These are phyloP conservation scores for Blastomussa wellsi DNA, from an alignment of 92 coral and sea anemone genomes.

Conservation along the genomic window DNA sequence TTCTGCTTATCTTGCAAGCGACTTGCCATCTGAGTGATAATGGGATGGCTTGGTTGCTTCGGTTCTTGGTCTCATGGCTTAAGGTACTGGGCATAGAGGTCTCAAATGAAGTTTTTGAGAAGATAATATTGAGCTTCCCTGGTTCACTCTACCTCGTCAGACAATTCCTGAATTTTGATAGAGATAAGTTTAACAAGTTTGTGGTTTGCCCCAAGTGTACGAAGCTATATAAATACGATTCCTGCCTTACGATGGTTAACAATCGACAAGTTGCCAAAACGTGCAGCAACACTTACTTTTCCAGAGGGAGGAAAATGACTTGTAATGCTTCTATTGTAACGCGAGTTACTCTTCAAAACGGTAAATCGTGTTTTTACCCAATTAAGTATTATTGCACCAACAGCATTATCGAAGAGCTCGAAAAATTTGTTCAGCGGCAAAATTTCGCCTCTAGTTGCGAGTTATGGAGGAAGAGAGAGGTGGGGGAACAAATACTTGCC, in stretches of 20 bases:
- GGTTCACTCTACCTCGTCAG: slow-evolving; percentile 50
- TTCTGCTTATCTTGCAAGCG: slow-evolving; percentile 57
- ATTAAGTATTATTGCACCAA: slow-evolving; percentile 40
- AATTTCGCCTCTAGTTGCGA: slow-evolving; percentile 32
- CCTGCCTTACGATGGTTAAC: slow-evolving; percentile 13
- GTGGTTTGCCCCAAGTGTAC: slow-evolving; percentile 51
- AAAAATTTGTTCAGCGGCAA: slow-evolving; percentile 20
- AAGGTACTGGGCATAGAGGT: slow-evolving; percentile 61
- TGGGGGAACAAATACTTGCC: slow-evolving; percentile 20
- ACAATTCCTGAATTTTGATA: slow-evolving; percentile 40
- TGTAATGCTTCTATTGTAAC: slow-evolving; percentile 12
- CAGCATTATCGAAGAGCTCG: slow-evolving; percentile 31
- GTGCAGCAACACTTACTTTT: slow-evolving; percentile 16
- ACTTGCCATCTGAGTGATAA: slow-evolving; percentile 65
- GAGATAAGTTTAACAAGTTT: slow-evolving; percentile 35
- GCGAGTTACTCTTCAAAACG: slow-evolving; percentile 18
- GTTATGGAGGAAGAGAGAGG: slow-evolving; percentile 42
- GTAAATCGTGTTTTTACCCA: slow-evolving; percentile 30
- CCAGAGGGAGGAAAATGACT: slow-evolving; percentile 5
- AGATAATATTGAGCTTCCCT: slow-evolving; percentile 45
- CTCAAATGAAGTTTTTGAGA: slow-evolving; percentile 40
- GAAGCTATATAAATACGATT: slow-evolving; percentile 30
- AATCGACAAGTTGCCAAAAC: slow-evolving; percentile 24
- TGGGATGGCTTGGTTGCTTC: slow-evolving; percentile 72
- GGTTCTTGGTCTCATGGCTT: slow-evolving; percentile 58